phyloP scores from a whole-genome alignment of 2,113 vertebrate species.

The Ranitomeya variabilis region DNA sequence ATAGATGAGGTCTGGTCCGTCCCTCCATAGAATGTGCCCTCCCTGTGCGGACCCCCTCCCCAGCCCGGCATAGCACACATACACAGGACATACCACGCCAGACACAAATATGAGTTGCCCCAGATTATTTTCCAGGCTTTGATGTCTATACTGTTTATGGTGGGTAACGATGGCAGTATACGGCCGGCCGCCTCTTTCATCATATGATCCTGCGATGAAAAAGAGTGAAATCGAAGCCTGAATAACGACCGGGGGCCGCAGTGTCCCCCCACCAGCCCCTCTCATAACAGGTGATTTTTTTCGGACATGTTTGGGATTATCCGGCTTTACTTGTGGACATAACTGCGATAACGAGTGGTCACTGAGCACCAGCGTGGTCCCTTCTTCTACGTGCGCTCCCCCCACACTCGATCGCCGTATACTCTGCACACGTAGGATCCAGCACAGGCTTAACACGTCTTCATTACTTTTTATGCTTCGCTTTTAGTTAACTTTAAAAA shows the following conservation, averaged over 20 bases:
- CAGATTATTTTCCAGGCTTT: slow-evolving; percentile 47
- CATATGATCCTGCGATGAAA: slow-evolving; percentile 31
- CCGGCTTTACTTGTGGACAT: neutral
- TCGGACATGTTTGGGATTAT: slow-evolving; percentile 32
- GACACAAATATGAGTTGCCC: slow-evolving; percentile 44
- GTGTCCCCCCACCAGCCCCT: neutral
- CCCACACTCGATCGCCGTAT: too few species aligned
- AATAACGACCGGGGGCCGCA: neutral
- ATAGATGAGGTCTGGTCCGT: neutral
- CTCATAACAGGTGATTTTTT: slow-evolving; percentile 16
- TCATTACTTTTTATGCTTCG: neutral
- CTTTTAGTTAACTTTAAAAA: neutral
- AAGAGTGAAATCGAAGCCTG: slow-evolving; percentile 23
- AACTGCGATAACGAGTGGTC: neutral
- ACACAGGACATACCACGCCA: slow-evolving; percentile 29
- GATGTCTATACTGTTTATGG: slow-evolving; percentile 43
- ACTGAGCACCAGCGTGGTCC: neutral
- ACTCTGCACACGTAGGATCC: too few species aligned
- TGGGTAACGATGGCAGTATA: slow-evolving; percentile 16
- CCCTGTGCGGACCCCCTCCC: neutral
- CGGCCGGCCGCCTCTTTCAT: slow-evolving; percentile 39
- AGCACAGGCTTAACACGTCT: neutral
- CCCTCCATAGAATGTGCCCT: neutral
- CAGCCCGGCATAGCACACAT: slow-evolving; percentile 19
- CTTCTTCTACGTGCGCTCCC: neutral